These are phyloP conservation scores for Hypena proboscidalis DNA, from an alignment of 2,888 invertebrate genomes.

Conservation along the genomic window DNA sequence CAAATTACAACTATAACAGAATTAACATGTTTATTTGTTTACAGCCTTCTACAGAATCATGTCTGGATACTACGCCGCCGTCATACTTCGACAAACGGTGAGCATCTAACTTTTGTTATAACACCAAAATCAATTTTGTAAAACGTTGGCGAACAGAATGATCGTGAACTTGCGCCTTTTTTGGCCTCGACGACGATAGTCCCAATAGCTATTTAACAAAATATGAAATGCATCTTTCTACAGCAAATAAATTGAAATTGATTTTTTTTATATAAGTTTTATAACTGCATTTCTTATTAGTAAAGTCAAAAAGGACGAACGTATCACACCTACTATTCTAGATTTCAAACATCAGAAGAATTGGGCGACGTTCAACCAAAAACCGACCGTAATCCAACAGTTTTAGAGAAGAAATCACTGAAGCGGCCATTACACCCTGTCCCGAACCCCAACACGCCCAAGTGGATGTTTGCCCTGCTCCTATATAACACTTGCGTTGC, in stretches of 20 bases:
- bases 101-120: conserved; percentile 32
- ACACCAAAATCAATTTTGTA: conserved; percentile 7
- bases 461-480: conserved; percentile 75
- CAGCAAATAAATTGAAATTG: too few relatives aligned
- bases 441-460: conserved; percentile 53
- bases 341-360: conserved; percentile 66
- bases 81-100: conserved; percentile 73
- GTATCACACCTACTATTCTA: conserved; percentile 50
- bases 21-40: conserved; percentile 22
- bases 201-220: too few relatives aligned
- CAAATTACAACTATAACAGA: too few relatives aligned
- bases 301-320: too few relatives aligned
- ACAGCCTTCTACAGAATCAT: conserved; percentile 65
- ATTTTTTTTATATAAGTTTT: too few relatives aligned
- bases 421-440: conserved; percentile 40
- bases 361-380: conserved; percentile 30
- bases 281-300: too few relatives aligned
- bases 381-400: conserved; percentile 5
- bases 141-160: too few relatives aligned
- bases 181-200: too few relatives aligned
- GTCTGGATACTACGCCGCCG: conserved; percentile 60
- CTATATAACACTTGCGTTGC: conserved; percentile 75
- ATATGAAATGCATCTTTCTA: too few relatives aligned
- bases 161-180: too few relatives aligned
- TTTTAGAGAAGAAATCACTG: conserved; percentile 1